Evolutionary conservation across 1,140 invertebrate species (phyloP).

Genomic region (Tribolium madens): DNA sequence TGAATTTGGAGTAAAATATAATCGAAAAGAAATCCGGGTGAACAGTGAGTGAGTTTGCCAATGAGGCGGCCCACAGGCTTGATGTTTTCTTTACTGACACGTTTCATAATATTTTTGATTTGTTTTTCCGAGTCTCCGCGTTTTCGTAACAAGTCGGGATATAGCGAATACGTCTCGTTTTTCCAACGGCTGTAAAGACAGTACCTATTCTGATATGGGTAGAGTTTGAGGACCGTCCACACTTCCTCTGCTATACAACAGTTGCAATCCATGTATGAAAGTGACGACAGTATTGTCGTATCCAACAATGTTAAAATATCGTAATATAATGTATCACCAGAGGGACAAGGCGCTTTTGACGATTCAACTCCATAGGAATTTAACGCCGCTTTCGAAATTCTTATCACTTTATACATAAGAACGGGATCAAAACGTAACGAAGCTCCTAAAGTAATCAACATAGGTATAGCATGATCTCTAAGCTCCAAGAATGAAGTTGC

Average conservation of each 20-base stretch:
- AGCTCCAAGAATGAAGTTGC: constrained; percentile 79
- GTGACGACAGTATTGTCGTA: constrained; percentile 86
- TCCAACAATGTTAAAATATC: constrained; percentile 90
- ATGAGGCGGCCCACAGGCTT: constrained; percentile 95
- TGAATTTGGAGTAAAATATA: constrained; percentile 96
- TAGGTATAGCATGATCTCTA: constrained; percentile 84
- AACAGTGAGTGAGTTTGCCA: constrained; percentile 96
- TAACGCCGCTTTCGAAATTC: constrained; percentile 70
- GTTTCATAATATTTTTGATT: constrained; percentile 97
- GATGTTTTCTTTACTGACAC: constrained; percentile 98
- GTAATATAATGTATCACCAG: constrained; percentile 73
- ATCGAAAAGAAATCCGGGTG: constrained; percentile 95
- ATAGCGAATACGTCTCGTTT: constrained; percentile 84
- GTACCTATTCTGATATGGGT: constrained; percentile 91
- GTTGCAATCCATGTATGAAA: constrained; percentile 93
- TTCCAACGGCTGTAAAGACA: constrained; percentile 96
- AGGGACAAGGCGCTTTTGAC: constrained; percentile 57
- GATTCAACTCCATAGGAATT: constrained; percentile 60
- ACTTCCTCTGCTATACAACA: constrained; percentile 96
- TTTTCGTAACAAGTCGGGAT: constrained; percentile 85
- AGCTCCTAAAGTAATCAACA: constrained; percentile 88
- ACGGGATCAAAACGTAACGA: constrained; percentile 89
- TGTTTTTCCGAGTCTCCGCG: constrained; percentile 89
- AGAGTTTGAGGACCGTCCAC: constrained; percentile 91
- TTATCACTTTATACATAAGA: constrained; percentile 88